phyloP scores from a whole-genome alignment of 2,888 invertebrate genomes.

The Parnassius smintheus region DNA sequence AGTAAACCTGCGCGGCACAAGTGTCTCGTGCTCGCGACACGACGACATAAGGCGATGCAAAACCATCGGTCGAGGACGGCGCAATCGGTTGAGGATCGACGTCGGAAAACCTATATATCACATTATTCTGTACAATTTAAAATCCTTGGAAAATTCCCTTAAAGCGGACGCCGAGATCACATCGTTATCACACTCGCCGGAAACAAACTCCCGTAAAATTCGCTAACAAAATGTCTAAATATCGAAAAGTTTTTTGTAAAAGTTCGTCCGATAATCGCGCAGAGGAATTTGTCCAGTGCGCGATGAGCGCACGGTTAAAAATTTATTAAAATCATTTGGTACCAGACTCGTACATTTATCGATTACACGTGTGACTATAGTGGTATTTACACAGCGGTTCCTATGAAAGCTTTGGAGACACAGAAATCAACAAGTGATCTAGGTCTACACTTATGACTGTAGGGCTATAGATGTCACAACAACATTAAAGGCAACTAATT shows the following conservation, averaged over 20 bases:
- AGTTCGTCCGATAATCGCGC: slow-evolving; percentile 8
- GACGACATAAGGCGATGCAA: slow-evolving; percentile 20
- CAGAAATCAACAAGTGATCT: slow-evolving; percentile 18
- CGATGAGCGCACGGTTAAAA: slow-evolving; percentile 8
- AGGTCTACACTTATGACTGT: slow-evolving; percentile 23
- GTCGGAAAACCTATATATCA: slow-evolving; percentile 40
- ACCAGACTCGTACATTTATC: slow-evolving; percentile 2
- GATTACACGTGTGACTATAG: background rate
- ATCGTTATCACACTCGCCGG: too few relatives aligned
- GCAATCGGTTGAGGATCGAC: slow-evolving; percentile 41
- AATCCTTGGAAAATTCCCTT: slow-evolving; percentile 33
- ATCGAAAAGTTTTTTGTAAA: slow-evolving; percentile 16
- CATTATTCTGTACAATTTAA: slow-evolving; percentile 43
- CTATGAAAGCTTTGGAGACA: background rate
- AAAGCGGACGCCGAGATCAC: slow-evolving; percentile 25
- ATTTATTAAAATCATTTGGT: background rate
- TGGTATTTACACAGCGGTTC: slow-evolving; percentile 17
- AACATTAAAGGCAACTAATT: slow-evolving; percentile 57
- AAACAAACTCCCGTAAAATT: slow-evolving; percentile 36
- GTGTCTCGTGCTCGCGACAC: slow-evolving; percentile 1
- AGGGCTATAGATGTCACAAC: slow-evolving; percentile 43
- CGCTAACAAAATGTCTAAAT: slow-evolving; percentile 22
- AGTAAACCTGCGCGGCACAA: background rate
- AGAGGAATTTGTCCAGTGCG: background rate
- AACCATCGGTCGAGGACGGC: slow-evolving; percentile 46